Conservation (phyloP, 2,113 vertebrate species). For the Chloroceryle aenea region DNA sequence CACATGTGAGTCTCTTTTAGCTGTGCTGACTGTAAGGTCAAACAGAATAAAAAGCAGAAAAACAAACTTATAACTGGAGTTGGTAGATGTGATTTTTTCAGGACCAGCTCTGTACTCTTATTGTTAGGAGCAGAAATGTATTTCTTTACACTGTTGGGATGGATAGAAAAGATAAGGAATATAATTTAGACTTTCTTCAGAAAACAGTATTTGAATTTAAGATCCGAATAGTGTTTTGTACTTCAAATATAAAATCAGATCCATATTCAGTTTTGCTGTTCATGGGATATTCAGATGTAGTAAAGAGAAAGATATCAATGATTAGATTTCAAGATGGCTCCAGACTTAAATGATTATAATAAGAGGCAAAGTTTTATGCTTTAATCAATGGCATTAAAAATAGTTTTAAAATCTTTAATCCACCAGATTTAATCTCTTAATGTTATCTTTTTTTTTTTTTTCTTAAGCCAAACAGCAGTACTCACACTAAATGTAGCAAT, state of each 20-base stretch:
- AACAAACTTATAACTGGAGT: not conserved
- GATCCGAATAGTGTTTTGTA: not conserved
- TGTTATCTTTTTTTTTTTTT: not conserved
- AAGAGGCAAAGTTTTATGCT: not conserved
- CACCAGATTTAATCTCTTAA: not conserved
- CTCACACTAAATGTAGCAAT: rapidly evolving
- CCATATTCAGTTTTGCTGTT: not conserved
- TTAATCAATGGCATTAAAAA: not conserved
- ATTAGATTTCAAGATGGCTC: not conserved
- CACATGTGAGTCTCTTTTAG: not conserved
- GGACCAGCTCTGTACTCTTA: not conserved
- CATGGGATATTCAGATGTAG: not conserved
- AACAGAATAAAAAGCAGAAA: not conserved
- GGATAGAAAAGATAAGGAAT: not conserved
- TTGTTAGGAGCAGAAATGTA: not conserved
- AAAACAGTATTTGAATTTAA: not conserved
- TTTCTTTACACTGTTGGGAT: not conserved
- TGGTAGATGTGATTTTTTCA: not conserved
- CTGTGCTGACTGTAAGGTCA: not conserved
- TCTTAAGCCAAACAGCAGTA: not conserved
- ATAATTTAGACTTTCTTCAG: not conserved
- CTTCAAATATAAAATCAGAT: not conserved
- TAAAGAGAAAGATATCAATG: not conserved
- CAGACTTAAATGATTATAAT: not conserved
- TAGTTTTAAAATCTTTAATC: not conserved